phyloP scores from a whole-genome alignment of 2,888 invertebrate species.

The Leptinotarsa juncta region DNA sequence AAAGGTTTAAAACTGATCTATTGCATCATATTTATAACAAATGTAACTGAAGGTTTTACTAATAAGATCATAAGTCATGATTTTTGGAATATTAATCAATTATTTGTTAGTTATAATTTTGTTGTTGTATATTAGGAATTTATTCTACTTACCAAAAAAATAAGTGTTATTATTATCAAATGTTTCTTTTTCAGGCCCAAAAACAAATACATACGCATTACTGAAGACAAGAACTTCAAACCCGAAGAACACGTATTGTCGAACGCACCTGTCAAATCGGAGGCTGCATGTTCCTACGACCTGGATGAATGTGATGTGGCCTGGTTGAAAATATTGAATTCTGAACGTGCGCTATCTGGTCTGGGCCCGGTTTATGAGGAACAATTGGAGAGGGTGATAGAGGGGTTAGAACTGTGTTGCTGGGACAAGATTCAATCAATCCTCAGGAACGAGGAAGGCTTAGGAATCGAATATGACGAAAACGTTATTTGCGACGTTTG shows the following conservation, averaged over 20 bases:
- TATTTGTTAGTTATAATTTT: too few species aligned
- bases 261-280: slow-evolving; percentile 86
- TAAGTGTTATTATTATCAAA: not conserved
- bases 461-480: slow-evolving; percentile 97
- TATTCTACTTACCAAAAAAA: too few species aligned
- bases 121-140: too few species aligned
- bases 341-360: slow-evolving; percentile 85
- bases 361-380: slow-evolving; percentile 83
- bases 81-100: too few species aligned
- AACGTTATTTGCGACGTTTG: slow-evolving; percentile 99
- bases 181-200: slow-evolving; percentile 78
- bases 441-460: slow-evolving; percentile 90
- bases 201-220: slow-evolving; percentile 90
- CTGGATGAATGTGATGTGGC: slow-evolving; percentile 92
- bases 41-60: too few species aligned
- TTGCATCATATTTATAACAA: too few species aligned
- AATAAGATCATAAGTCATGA: too few species aligned
- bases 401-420: slow-evolving; percentile 91
- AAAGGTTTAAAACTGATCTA: too few species aligned
- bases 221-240: slow-evolving; percentile 87
- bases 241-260: slow-evolving; percentile 88
- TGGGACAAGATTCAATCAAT: slow-evolving; percentile 94
- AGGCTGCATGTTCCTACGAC: slow-evolving; percentile 95
- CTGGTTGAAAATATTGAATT: slow-evolving; percentile 89
- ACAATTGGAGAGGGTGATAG: slow-evolving; percentile 90